Conservation (phyloP, 2,888 invertebrate genomes). For the Hymenopus coronatus region DNA sequence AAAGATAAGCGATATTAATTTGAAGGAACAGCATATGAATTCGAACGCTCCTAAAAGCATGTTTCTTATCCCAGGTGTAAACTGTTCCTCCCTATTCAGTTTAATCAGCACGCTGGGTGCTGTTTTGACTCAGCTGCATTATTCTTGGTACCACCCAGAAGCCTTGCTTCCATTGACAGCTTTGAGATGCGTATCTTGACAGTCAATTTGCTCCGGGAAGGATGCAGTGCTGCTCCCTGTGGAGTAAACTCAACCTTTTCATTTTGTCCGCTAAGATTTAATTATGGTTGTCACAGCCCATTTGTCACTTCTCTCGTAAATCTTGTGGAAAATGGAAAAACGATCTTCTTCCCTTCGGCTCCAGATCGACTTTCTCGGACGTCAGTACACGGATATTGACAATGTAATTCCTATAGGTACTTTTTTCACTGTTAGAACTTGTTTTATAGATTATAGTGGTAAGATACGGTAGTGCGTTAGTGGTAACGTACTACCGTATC, state of each 20-base stretch:
- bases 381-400: too few species aligned
- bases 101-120: not conserved
- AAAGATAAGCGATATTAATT: too few species aligned
- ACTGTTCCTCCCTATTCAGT: not conserved
- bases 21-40: too few species aligned
- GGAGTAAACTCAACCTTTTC: not conserved
- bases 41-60: too few species aligned
- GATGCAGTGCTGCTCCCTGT: not conserved
- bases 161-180: not conserved
- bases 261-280: not conserved
- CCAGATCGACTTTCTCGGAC: too few species aligned
- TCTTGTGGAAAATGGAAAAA: not conserved
- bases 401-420: too few species aligned
- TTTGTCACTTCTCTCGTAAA: not conserved
- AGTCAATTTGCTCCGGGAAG: not conserved
- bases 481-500: too few species aligned
- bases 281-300: not conserved
- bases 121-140: not conserved
- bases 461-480: too few species aligned
- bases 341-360: not conserved
- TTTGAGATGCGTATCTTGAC: not conserved
- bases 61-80: not conserved
- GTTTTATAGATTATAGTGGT: too few species aligned
- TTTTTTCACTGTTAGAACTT: too few species aligned
- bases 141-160: not conserved